Conservation (phyloP, 2,113 vertebrate genomes). For the Zosterops pallidus region DNA sequence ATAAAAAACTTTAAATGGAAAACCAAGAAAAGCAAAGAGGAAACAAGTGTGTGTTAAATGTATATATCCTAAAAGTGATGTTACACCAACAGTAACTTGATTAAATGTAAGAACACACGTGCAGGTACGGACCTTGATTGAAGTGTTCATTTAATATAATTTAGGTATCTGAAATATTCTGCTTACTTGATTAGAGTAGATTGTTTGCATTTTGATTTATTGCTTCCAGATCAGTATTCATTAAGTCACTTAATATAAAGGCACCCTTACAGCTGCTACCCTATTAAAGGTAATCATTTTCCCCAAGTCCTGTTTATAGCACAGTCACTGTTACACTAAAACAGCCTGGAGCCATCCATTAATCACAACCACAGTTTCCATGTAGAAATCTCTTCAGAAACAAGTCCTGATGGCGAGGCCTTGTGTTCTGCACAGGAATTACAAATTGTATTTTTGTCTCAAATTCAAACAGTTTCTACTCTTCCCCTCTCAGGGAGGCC, state of each 20-base stretch:
- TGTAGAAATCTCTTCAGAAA: background rate
- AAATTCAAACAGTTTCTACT: background rate
- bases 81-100: slow-evolving; percentile 24
- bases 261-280: slow-evolving; percentile 47
- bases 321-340: background rate
- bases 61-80: background rate
- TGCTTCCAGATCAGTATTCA: slow-evolving; percentile 70
- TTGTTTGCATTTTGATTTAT: slow-evolving; percentile 76
- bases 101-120: slow-evolving; percentile 39
- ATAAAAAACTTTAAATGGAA: background rate
- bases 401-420: background rate
- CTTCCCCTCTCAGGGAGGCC: background rate
- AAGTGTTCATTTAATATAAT: slow-evolving; percentile 67
- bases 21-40: background rate
- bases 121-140: slow-evolving; percentile 60
- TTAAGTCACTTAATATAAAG: slow-evolving; percentile 73
- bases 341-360: slow-evolving; percentile 2
- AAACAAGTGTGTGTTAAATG: background rate
- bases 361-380: slow-evolving; percentile 10
- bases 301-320: slow-evolving; percentile 39
- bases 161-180: slow-evolving; percentile 58
- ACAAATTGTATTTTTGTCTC: background rate
- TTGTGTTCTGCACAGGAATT: background rate
- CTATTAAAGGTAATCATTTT: slow-evolving; percentile 24
- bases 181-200: slow-evolving; percentile 73